Conservation (phyloP, 2,888 invertebrate genomes). For the Acronicta psi region DNA sequence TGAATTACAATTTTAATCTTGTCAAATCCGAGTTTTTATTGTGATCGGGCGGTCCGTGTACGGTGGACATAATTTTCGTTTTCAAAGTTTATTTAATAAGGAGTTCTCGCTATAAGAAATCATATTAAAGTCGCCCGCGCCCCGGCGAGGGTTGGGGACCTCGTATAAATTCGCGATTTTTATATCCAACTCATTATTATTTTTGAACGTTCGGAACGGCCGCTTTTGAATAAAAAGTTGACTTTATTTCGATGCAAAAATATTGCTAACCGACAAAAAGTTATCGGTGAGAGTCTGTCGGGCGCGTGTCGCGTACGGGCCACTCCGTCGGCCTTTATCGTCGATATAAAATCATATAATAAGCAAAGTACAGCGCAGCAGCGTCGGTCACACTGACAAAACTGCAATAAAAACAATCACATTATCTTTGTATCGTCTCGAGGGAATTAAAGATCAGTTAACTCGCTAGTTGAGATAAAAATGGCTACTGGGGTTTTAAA, state of each 20-base stretch:
- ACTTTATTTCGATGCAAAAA: conserved; percentile 85
- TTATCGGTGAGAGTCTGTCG: conserved; percentile 59
- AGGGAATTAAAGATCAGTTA: conserved; percentile 57
- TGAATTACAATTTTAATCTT: conserved; percentile 89
- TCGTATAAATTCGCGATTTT: conserved; percentile 86
- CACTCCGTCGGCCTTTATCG: conserved; percentile 54
- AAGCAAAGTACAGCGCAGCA: conserved; percentile 58
- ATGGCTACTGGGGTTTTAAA: conserved; percentile 59
- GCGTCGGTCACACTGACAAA: conserved; percentile 52
- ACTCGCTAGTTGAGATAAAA: conserved; percentile 50
- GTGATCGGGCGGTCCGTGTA: conserved; percentile 73
- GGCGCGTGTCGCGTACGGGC: conserved; percentile 46
- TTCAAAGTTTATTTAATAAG: conserved; percentile 87
- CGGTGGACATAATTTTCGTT: conserved; percentile 83
- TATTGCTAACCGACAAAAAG: conserved; percentile 78
- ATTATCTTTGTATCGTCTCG: conserved; percentile 46
- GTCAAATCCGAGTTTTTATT: conserved; percentile 88
- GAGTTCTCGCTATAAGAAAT: conserved; percentile 82
- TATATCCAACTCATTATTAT: conserved; percentile 86
- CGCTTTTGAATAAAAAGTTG: conserved; percentile 84
- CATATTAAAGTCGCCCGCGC: conserved; percentile 74
- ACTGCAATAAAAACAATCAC: conserved; percentile 60
- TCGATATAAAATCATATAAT: conserved; percentile 63
- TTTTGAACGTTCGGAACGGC: conserved; percentile 78
- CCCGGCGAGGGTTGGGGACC: conserved; percentile 64